phyloP scores from a whole-genome alignment of 2,113 vertebrate species.

The Lampris incognitus region DNA sequence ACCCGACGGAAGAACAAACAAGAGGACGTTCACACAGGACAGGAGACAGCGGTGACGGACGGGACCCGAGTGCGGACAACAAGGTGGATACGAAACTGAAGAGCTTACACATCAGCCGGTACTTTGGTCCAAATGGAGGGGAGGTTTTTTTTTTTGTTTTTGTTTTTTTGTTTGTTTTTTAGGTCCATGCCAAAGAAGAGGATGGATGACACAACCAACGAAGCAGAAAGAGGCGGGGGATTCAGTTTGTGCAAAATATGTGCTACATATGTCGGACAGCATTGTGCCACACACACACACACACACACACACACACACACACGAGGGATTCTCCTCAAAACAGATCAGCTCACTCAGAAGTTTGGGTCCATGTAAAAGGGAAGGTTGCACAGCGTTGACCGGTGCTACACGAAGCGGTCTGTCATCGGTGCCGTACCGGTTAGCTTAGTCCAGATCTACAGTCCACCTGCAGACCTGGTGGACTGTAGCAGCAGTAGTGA shows the following conservation, averaged over 20 bases:
- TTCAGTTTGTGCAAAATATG: conserved; percentile 21
- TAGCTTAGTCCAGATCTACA: no score
- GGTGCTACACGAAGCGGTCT: no score
- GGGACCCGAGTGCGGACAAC: conserved; percentile 7
- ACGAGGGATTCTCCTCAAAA: no score
- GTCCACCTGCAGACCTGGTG: no score
- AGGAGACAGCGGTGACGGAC: conserved; percentile 18
- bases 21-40: conserved; percentile 38
- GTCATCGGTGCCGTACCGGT: no score
- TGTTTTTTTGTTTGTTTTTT: neutral
- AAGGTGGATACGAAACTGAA: conserved; percentile 53
- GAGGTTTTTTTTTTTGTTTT: neutral
- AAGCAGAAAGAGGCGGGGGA: neutral
- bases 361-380: no score
- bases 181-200: conserved; percentile 9
- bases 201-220: neutral
- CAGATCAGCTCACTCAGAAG: no score
- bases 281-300: neutral
- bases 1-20: conserved; percentile 35
- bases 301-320: no score
- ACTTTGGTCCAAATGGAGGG: conserved; percentile 7
- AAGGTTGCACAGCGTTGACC: no score
- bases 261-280: conserved; percentile 13
- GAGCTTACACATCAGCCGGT: conserved; percentile 49
- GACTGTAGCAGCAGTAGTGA: no score